Conservation (phyloP, 2,797 vertebrate species). For the Macrochelys suwanniensis region DNA sequence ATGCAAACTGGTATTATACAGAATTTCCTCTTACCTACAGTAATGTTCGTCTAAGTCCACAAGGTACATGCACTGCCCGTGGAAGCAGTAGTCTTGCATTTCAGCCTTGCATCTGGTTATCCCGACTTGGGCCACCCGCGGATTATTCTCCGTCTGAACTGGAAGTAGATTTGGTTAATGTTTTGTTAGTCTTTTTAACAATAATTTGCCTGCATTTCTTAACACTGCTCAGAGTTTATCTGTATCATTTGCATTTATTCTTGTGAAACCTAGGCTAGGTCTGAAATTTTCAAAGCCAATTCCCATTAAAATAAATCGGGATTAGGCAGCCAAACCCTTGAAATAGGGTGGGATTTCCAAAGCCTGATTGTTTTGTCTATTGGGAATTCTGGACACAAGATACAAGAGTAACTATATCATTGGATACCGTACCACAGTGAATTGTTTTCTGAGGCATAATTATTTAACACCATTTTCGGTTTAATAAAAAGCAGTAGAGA, state of each 20-base stretch:
- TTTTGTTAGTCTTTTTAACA: not conserved
- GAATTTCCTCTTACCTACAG: conserved; percentile 76
- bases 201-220: not conserved
- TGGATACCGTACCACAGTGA: not conserved
- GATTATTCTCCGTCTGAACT: conserved; percentile 79
- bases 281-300: not conserved
- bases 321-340: not conserved
- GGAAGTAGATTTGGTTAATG: conserved; percentile 24
- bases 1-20: accelerated
- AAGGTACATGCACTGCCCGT: conserved; percentile 83
- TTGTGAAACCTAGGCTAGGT: not conserved
- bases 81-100: conserved; percentile 83
- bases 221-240: not conserved
- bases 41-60: conserved; percentile 79
- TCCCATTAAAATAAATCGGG: not conserved
- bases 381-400: not conserved
- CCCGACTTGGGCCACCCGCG: conserved; percentile 74
- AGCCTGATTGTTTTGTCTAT: not conserved
- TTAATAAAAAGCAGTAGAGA: not conserved
- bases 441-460: not conserved
- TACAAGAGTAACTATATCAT: not conserved
- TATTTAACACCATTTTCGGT: not conserved
- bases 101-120: conserved; percentile 77
- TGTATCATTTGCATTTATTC: not conserved
- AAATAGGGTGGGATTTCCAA: not conserved